A percentile compares a stretch with the other conserved stretches of the same genome.
These are phyloP conservation scores for Crocodylus rhombifer DNA, from an alignment of 2,797 vertebrate genomes.

Conservation along the genomic window DNA sequence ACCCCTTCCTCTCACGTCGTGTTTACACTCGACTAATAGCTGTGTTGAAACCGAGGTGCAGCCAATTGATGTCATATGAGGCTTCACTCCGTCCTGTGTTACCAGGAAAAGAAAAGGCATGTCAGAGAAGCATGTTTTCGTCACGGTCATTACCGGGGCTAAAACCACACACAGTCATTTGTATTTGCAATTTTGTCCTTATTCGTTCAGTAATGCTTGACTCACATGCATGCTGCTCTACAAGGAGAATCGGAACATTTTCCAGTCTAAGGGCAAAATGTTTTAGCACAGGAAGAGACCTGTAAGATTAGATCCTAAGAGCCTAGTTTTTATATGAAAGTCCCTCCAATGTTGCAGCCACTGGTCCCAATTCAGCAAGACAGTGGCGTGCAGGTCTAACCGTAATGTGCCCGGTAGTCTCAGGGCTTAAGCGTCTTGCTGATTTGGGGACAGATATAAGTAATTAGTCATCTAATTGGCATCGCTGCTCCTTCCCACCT, in stretches of 20 bases:
- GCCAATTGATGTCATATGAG: background rate
- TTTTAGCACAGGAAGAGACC: conserved; percentile 33
- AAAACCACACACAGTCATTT: fast-evolving
- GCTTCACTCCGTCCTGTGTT: background rate
- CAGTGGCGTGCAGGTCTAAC: background rate
- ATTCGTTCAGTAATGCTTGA: background rate
- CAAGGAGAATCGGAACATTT: conserved; percentile 39
- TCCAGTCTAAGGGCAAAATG: background rate
- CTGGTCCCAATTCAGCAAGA: background rate
- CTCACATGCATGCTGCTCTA: background rate
- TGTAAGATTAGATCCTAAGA: conserved; percentile 15
- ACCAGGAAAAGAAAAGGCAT: background rate
- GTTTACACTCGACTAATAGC: fast-evolving
- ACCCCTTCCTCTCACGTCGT: background rate
- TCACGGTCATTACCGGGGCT: background rate
- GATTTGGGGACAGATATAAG: background rate
- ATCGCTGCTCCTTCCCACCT: background rate
- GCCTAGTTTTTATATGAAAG: background rate
- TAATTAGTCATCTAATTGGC: background rate
- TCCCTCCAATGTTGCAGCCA: background rate
- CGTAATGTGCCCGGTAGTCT: background rate
- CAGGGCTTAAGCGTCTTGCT: background rate
- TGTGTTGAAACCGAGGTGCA: background rate
- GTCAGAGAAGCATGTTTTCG: background rate
- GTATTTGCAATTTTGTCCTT: background rate